Conservation (phyloP, 1,140 invertebrate genomes). For the Hesperophylax magnus region DNA sequence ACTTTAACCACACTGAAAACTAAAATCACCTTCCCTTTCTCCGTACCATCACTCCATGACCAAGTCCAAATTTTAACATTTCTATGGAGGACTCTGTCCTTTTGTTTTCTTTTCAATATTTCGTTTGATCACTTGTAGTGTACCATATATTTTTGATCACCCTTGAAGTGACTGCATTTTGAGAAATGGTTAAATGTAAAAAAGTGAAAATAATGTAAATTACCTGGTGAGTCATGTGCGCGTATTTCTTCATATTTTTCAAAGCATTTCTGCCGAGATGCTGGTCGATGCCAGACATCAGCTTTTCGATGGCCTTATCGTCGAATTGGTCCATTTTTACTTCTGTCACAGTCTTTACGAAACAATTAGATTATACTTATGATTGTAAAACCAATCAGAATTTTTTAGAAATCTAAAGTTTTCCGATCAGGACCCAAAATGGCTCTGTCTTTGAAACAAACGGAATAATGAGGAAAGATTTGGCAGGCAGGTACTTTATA, state of each 20-base stretch:
- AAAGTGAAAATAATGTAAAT: neutral
- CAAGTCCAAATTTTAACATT: neutral
- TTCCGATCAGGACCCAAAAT: too few relatives aligned
- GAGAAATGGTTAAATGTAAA: neutral
- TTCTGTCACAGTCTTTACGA: too few relatives aligned
- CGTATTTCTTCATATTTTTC: constrained; percentile 11
- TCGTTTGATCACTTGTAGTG: neutral
- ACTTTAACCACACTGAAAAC: too few relatives aligned
- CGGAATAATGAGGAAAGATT: too few relatives aligned
- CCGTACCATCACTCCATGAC: too few relatives aligned
- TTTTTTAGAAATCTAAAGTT: too few relatives aligned
- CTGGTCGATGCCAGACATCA: constrained; percentile 2
- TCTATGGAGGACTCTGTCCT: too few relatives aligned
- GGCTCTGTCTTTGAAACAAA: too few relatives aligned
- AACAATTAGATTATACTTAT: too few relatives aligned
- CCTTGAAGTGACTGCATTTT: neutral
- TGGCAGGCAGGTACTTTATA: too few relatives aligned
- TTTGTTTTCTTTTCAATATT: neutral
- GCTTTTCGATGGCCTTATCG: neutral
- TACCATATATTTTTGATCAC: neutral
- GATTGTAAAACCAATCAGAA: too few relatives aligned
- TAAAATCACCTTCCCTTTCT: too few relatives aligned
- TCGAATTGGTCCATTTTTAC: constrained; percentile 7
- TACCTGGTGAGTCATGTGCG: constrained; percentile 18
- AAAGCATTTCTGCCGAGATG: constrained; percentile 17